phyloP scores from a whole-genome alignment of 2,888 invertebrate species.

The Calameuta pallipes region DNA sequence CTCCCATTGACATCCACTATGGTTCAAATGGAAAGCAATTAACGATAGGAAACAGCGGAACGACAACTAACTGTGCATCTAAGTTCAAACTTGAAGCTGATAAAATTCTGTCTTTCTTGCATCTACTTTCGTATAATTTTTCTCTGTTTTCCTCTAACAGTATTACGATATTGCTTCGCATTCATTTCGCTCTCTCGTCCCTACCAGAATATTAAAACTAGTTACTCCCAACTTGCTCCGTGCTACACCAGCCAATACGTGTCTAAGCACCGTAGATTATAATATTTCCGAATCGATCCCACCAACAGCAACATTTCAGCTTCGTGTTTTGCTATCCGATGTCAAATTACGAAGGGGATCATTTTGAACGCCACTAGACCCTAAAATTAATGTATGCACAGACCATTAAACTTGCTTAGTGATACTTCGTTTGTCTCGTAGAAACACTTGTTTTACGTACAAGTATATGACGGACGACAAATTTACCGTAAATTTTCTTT shows the following conservation, averaged over 20 bases:
- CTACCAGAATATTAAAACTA: neutral
- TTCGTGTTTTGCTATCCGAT: neutral
- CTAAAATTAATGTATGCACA: slow-evolving; percentile 24
- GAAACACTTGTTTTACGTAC: neutral
- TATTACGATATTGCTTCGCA: slow-evolving; percentile 1
- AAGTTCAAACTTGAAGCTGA: neutral
- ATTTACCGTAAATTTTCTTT: neutral
- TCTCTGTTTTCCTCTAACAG: neutral
- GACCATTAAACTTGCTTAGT: slow-evolving; percentile 15
- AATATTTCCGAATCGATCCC: slow-evolving; percentile 50
- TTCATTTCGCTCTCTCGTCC: neutral
- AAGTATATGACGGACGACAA: neutral
- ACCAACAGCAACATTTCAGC: slow-evolving; percentile 9
- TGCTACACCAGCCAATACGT: neutral
- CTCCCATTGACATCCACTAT: neutral
- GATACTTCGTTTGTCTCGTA: neutral
- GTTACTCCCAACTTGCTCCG: neutral
- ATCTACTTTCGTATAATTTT: neutral
- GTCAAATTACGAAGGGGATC: slow-evolving; percentile 7
- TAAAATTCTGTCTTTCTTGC: neutral
- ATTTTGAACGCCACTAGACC: slow-evolving; percentile 20
- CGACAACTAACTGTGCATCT: neutral
- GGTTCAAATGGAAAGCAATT: neutral
- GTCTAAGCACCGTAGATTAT: neutral
- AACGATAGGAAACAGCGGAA: neutral